These are phyloP conservation scores for Lytechinus variegatus DNA, from an alignment of 35 echinoderm and acorn worm species.

Conservation along the genomic window DNA sequence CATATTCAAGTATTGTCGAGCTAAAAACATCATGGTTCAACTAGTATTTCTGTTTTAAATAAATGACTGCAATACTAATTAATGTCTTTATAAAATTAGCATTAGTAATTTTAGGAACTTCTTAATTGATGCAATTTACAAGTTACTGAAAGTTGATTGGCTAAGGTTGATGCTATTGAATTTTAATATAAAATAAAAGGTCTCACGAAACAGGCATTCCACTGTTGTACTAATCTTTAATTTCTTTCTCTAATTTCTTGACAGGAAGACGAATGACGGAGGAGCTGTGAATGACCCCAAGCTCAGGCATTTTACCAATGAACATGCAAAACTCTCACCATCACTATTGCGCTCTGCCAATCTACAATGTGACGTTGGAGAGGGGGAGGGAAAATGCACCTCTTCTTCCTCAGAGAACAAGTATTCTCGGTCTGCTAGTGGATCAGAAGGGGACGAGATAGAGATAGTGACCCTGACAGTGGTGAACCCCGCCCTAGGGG, in stretches of 20 bases:
- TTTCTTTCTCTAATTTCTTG: not conserved
- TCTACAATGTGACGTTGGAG: not conserved
- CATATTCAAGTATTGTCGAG: too few relatives aligned
- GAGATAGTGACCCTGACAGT: constrained; percentile 71
- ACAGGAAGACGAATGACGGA: constrained; percentile 96
- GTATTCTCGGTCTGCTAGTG: not conserved
- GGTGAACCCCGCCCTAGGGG: constrained; percentile 83
- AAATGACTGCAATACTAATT: too few relatives aligned
- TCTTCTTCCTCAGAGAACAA: not conserved
- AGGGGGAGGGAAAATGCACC: constrained; percentile 26
- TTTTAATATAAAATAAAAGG: too few relatives aligned
- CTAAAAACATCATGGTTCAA: too few relatives aligned
- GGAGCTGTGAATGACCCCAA: constrained; percentile 94
- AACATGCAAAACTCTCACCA: constrained; percentile 8
- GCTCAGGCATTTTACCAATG: constrained; percentile 70
- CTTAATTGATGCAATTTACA: too few relatives aligned
- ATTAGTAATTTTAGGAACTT: too few relatives aligned
- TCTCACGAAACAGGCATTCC: too few relatives aligned
- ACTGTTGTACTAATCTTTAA: too few relatives aligned
- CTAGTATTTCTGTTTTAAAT: too few relatives aligned
- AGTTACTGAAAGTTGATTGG: too few relatives aligned
- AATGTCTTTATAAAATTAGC: too few relatives aligned
- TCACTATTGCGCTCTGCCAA: constrained; percentile 49
- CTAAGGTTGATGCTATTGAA: too few relatives aligned
- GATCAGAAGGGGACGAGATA: not conserved